phyloP scores from a whole-genome alignment of 2,888 invertebrate species.

The Pollenia labialis region DNA sequence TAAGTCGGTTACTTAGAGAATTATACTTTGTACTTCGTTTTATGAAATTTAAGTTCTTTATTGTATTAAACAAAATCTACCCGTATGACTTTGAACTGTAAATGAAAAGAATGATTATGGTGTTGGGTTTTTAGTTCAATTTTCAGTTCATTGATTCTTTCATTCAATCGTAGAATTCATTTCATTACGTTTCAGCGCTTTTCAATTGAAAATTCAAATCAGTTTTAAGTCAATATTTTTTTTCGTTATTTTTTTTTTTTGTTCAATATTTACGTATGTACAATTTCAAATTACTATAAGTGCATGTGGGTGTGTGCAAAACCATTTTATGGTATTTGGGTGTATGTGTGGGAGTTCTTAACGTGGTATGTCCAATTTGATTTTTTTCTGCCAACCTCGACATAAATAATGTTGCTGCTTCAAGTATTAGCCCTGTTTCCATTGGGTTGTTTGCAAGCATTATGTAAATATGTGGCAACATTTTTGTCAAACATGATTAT shows the following conservation, averaged over 20 bases:
- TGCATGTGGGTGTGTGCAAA: background rate
- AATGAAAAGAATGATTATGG: constrained; percentile 22
- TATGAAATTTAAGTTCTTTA: background rate
- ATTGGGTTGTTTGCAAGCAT: background rate
- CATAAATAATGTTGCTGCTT: background rate
- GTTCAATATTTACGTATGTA: background rate
- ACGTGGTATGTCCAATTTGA: background rate
- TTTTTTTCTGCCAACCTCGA: background rate
- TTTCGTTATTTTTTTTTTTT: background rate
- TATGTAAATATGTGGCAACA: background rate
- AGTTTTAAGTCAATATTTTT: constrained; percentile 33
- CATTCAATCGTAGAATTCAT: constrained; percentile 39
- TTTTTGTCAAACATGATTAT: background rate
- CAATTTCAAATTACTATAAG: constrained; percentile 24
- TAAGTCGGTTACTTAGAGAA: background rate
- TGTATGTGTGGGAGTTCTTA: background rate
- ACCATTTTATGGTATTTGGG: background rate
- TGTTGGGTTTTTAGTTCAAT: background rate
- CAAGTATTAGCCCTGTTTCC: too few species aligned
- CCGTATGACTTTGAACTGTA: background rate
- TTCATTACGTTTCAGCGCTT: constrained; percentile 59
- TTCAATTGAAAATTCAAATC: constrained; percentile 60
- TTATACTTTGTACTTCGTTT: background rate
- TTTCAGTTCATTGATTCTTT: constrained; percentile 60
- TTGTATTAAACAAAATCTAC: background rate